These are phyloP conservation scores for Nomia melanderi DNA, from an alignment of 1,140 invertebrate species.

Conservation along the genomic window DNA sequence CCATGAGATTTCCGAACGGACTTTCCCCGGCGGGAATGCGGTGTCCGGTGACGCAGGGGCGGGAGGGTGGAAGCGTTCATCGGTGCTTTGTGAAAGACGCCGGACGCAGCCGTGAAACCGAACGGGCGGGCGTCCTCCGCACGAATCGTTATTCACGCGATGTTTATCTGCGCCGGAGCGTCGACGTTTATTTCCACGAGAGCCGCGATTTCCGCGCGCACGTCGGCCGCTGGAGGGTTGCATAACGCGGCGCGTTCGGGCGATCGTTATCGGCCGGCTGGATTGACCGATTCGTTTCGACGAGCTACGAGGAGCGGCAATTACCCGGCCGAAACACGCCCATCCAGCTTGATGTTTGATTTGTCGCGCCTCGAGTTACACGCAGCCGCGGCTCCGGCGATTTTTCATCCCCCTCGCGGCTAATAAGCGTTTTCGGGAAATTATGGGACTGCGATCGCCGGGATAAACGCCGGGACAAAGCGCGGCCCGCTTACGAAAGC, in stretches of 20 bases:
- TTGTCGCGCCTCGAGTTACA: conserved; percentile 35
- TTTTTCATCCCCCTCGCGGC: background rate
- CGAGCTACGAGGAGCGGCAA: conserved; percentile 12
- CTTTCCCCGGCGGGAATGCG: too few relatives aligned
- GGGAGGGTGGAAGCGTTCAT: conserved; percentile 12
- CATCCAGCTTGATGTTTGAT: conserved; percentile 1
- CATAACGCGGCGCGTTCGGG: conserved; percentile 6
- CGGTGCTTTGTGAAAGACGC: conserved; percentile 31
- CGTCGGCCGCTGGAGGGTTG: conserved; percentile 19
- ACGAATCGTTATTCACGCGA: conserved; percentile 54
- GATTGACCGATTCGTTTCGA: conserved; percentile 27
- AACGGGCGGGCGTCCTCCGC: conserved; percentile 5
- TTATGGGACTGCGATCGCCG: background rate
- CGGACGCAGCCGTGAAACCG: conserved; percentile 49
- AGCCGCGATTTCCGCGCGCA: conserved; percentile 43
- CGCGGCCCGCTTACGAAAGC: background rate
- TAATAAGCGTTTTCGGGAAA: conserved; percentile 8
- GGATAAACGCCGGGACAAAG: background rate
- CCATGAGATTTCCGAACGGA: background rate
- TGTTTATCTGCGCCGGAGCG: conserved; percentile 49
- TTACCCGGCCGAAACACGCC: conserved; percentile 17
- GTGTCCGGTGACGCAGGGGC: background rate
- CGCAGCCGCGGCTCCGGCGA: conserved; percentile 1
- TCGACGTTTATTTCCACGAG: conserved; percentile 60
- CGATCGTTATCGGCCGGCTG: conserved; percentile 41